phyloP scores from a whole-genome alignment of 2,113 vertebrate genomes.

The Actenoides hombroni region DNA sequence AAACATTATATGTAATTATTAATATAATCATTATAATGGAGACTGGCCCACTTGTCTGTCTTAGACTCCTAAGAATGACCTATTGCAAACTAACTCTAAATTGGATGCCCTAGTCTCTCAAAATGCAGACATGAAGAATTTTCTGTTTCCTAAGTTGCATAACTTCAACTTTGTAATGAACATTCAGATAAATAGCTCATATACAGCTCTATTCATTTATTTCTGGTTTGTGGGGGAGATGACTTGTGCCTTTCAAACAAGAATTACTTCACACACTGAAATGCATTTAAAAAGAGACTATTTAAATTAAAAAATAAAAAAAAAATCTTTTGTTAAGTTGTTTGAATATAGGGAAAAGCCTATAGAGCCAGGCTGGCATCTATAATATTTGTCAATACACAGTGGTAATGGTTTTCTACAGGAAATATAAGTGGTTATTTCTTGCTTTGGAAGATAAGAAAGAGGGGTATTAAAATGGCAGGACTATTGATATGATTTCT shows the following conservation, averaged over 20 bases:
- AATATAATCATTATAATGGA: not conserved
- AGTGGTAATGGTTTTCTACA: not conserved
- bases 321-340: not conserved
- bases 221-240: not conserved
- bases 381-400: not conserved
- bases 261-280: not conserved
- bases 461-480: not conserved
- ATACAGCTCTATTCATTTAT: not conserved
- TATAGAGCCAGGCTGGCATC: not conserved
- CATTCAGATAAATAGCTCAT: not conserved
- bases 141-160: not conserved
- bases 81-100: not conserved
- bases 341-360: not conserved
- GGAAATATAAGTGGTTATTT: not conserved
- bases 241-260: not conserved
- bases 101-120: not conserved
- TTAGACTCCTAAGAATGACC: not conserved
- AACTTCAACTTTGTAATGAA: not conserved
- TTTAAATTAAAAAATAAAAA: not conserved
- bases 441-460: not conserved
- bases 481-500: not conserved
- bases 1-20: not conserved
- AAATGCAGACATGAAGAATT: not conserved
- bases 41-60: not conserved
- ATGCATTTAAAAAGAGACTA: not conserved